phyloP scores from a whole-genome alignment of 2,888 invertebrate species.

The Melinaea marsaeus region DNA sequence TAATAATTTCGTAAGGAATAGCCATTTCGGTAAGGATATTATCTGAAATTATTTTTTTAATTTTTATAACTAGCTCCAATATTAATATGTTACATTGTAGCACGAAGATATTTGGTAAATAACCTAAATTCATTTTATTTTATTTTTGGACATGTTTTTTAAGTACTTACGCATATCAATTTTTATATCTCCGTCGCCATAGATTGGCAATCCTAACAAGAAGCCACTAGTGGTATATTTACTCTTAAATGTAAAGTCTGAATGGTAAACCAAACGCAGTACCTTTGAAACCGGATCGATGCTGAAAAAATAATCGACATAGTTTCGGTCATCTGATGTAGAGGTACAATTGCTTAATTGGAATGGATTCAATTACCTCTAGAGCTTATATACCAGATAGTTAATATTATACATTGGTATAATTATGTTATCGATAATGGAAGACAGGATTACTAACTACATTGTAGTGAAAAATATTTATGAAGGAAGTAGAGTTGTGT shows the following conservation, averaged over 20 bases:
- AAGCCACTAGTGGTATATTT: slow-evolving; percentile 48
- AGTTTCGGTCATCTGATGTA: neutral
- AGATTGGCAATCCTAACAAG: slow-evolving; percentile 30
- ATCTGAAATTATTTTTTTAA: slow-evolving; percentile 8
- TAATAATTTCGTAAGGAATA: slow-evolving; percentile 29
- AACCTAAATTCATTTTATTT: too few species aligned
- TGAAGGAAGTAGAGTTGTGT: too few species aligned
- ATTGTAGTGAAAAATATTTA: too few species aligned
- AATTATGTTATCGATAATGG: too few species aligned
- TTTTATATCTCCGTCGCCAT: neutral
- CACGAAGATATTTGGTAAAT: neutral
- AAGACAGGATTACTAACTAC: too few species aligned
- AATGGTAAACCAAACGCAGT: slow-evolving; percentile 37
- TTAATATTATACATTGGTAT: too few species aligned
- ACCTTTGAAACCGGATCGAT: slow-evolving; percentile 14
- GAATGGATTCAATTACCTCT: too few species aligned
- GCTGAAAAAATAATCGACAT: slow-evolving; percentile 14
- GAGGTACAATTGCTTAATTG: too few species aligned
- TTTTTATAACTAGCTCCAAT: too few species aligned
- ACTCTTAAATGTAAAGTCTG: slow-evolving; percentile 37
- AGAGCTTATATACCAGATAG: too few species aligned
- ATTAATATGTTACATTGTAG: neutral
- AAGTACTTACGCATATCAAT: slow-evolving; percentile 1
- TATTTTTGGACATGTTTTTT: neutral
- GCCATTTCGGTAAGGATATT: slow-evolving; percentile 18